These are phyloP conservation scores for Oxyruncus cristatus DNA, from an alignment of 2,113 vertebrate genomes.

Conservation along the genomic window DNA sequence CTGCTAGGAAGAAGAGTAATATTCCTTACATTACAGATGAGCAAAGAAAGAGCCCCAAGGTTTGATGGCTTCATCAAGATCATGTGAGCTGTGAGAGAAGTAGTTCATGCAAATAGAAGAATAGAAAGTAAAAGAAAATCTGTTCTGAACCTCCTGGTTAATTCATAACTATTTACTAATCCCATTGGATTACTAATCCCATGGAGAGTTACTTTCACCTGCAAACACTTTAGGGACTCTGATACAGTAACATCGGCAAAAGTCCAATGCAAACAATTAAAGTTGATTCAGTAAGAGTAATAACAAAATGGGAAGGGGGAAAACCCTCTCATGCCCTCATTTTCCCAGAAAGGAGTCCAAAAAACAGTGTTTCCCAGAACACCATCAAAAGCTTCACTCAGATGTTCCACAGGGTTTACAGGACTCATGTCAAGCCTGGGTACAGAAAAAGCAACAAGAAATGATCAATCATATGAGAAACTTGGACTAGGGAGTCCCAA, in stretches of 20 bases:
- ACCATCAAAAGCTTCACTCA: not conserved
- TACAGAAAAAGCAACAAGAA: not conserved
- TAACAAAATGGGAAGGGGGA: not conserved
- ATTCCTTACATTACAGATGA: not conserved
- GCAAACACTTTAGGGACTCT: not conserved
- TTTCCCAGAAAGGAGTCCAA: constrained; percentile 9
- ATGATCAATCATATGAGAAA: fast-evolving
- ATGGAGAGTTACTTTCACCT: not conserved
- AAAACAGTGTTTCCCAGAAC: not conserved
- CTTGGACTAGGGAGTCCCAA: not conserved
- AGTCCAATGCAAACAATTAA: constrained; percentile 7
- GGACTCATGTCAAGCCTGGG: not conserved
- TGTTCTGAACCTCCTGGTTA: not conserved
- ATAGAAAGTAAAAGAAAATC: not conserved
- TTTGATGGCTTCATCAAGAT: not conserved
- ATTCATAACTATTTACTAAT: not conserved
- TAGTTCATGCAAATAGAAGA: not conserved
- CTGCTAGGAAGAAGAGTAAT: not conserved
- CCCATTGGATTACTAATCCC: not conserved
- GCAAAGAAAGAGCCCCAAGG: not conserved
- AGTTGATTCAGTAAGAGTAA: not conserved
- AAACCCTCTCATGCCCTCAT: not conserved
- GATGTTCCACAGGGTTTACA: not conserved
- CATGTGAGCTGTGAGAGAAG: not conserved
- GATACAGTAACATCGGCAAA: not conserved